Evolutionary conservation across 2,888 invertebrate genomes (phyloP).

Genomic region (Macrosiphum euphorbiae): DNA sequence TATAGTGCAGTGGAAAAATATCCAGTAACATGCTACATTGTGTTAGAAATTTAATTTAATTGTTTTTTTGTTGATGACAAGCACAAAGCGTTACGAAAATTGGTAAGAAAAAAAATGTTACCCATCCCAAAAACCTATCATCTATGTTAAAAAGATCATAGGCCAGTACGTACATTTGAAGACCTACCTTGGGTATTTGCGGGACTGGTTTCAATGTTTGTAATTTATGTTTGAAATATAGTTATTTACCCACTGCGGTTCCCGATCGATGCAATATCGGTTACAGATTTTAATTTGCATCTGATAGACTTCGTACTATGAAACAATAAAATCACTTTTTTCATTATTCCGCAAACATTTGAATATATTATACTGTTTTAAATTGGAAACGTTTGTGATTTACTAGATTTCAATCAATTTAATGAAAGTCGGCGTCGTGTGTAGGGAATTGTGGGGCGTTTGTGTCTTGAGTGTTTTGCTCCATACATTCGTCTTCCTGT

Average conservation of each 20-base stretch:
- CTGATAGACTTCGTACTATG: background rate
- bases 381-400: conserved; percentile 46
- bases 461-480: conserved; percentile 20
- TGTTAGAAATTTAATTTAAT: too few relatives aligned
- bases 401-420: conserved; percentile 39
- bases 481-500: conserved; percentile 16
- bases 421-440: conserved; percentile 28
- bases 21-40: too few relatives aligned
- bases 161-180: background rate
- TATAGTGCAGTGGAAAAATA: too few relatives aligned
- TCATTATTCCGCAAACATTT: background rate
- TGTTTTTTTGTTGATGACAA: too few relatives aligned
- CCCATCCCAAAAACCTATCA: too few relatives aligned
- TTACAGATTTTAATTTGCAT: conserved; percentile 7
- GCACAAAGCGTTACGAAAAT: too few relatives aligned
- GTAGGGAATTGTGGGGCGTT: conserved; percentile 40
- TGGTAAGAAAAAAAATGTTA: too few relatives aligned
- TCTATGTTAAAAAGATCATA: too few relatives aligned
- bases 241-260: background rate
- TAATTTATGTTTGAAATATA: background rate
- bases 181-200: background rate
- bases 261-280: background rate
- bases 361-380: conserved; percentile 32
- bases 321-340: conserved; percentile 15
- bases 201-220: background rate